phyloP scores from a whole-genome alignment of 2,113 vertebrate species.

The Patagioenas fasciata region DNA sequence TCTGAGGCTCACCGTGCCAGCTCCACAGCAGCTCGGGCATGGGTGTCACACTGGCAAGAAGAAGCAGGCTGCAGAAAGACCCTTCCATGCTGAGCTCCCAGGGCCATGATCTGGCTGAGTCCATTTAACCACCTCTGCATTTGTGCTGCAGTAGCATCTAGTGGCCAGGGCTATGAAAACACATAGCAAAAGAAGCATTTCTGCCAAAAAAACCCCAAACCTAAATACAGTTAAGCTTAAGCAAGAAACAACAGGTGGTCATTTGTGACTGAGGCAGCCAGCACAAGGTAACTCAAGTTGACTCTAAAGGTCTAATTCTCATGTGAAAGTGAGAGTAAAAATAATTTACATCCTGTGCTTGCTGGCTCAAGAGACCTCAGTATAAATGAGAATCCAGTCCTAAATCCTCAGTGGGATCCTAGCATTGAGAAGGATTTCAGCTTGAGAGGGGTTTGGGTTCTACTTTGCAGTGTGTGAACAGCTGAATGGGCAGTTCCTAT shows the following conservation, averaged over 20 bases:
- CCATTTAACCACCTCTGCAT: neutral
- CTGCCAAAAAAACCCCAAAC: neutral
- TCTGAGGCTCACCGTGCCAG: neutral
- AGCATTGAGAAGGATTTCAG: conserved; percentile 35
- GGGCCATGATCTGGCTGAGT: neutral
- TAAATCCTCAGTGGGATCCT: conserved; percentile 25
- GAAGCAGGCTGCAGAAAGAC: neutral
- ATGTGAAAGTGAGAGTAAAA: conserved; percentile 63
- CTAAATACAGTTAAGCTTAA: conserved; percentile 4
- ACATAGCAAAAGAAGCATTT: neutral
- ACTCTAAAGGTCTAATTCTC: conserved; percentile 56
- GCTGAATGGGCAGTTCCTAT: conserved; percentile 39
- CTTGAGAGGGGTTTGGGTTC: conserved; percentile 22
- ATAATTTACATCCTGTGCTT: conserved; percentile 62
- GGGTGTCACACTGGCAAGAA: neutral
- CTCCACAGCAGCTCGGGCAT: neutral
- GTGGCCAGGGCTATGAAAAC: conserved; percentile 57
- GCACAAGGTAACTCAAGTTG: conserved; percentile 61
- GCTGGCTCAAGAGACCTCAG: conserved; percentile 38
- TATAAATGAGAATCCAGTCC: conserved; percentile 57
- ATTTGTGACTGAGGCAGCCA: conserved; percentile 16
- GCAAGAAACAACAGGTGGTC: conserved; percentile 56
- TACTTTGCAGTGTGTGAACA: conserved; percentile 43
- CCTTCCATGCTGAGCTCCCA: neutral
- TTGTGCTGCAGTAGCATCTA: conserved; percentile 68